These are phyloP conservation scores for Nansenia antarctica DNA, from an alignment of 2,113 vertebrate species.

Conservation along the genomic window DNA sequence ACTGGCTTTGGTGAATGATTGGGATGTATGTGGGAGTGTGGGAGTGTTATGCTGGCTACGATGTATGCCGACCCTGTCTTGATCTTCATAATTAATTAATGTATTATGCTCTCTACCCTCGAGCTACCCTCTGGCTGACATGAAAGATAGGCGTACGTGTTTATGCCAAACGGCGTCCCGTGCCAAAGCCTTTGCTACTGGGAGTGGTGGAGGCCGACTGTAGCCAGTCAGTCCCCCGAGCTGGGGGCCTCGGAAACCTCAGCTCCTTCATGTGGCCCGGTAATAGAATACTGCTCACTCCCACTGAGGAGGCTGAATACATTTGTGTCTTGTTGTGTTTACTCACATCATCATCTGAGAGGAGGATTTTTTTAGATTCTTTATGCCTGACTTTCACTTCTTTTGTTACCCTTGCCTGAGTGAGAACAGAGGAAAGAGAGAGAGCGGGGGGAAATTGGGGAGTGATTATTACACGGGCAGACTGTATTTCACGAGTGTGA, in stretches of 20 bases:
- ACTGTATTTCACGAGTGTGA: not conserved
- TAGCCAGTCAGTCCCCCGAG: too few relatives aligned
- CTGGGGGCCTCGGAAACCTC: constrained; percentile 16
- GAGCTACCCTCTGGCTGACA: not conserved
- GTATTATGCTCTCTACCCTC: constrained; percentile 25
- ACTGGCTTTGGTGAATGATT: not conserved
- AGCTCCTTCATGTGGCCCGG: constrained; percentile 23
- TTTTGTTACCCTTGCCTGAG: not conserved
- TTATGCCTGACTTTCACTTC: too few relatives aligned
- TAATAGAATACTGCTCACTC: constrained; percentile 26
- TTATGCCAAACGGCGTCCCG: constrained; percentile 4
- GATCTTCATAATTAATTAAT: constrained; percentile 25
- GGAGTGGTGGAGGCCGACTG: not conserved
- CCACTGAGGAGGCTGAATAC: not conserved
- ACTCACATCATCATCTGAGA: not conserved
- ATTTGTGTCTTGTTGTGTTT: not conserved
- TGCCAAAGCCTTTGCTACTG: constrained; percentile 6
- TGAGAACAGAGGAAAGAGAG: not conserved
- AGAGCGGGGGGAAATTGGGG: too few relatives aligned
- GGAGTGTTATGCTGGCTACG: too few relatives aligned
- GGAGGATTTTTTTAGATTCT: too few relatives aligned
- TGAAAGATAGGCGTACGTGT: not conserved
- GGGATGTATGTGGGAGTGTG: too few relatives aligned
- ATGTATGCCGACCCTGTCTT: not conserved
- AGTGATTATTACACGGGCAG: not conserved